Evolutionary conservation across 2,113 vertebrate genomes (phyloP), one percentile per base, ranked within the genome.

Genomic region (Oryzias javanicus): DNA sequence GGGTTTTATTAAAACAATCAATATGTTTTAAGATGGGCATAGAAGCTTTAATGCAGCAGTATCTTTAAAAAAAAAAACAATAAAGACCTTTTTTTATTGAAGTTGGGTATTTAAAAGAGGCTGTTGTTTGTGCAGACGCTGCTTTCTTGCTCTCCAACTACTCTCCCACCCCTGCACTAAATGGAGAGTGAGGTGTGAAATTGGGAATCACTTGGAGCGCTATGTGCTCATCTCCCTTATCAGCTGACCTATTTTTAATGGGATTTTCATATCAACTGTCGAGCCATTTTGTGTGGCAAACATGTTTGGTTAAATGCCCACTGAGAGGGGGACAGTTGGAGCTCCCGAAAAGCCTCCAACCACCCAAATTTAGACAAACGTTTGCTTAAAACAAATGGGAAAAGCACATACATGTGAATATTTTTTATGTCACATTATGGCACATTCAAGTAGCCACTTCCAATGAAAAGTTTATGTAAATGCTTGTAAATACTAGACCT

Each of bases 141-240:
- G 14, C 24, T 60, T 48, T 54, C 16, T 47, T 42, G 17, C 20
- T 64, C 59, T 49, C 55, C 42, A 47, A 17, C 29, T 40, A 45
- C 64, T 48, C 29, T 16, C 22, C 57, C 42, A 14, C 40, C 42
- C 22, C 20, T 4, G 54, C 27, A 24, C 40, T 51, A 47, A 61
- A 65, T 55, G 59, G 55, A 59, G 22, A 49, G 55, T 59, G 60
- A 79, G 69, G 81, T 89, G 82, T 88, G 82, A 88, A 86, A 90
- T 84, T 82, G 61, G 55, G 80, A 87, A 65, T 64, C 72, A 67
- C 76, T 86, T 15, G 65, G 54, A 82, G 80, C 58, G 49, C 86
- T 56, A 47, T 57, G 70, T 46, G 20, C 78, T 76, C 63, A 25
- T 80, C 72, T 80, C 49, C 72, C 69, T 86, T 86, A 88, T 83